These are phyloP conservation scores for Rhamphomyia laevipes DNA, from an alignment of 2,888 invertebrate species.

Conservation along the genomic window DNA sequence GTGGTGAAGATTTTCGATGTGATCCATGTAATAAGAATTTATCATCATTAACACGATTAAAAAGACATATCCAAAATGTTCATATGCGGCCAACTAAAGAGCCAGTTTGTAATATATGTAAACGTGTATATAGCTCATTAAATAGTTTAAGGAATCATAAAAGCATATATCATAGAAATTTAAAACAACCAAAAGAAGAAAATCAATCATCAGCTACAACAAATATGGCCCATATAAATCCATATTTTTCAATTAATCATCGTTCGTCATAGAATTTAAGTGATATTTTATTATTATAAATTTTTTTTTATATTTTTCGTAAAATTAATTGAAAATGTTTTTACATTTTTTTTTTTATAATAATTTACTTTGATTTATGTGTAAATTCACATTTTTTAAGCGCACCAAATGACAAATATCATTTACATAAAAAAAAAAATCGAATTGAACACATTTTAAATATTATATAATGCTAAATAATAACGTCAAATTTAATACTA, in stretches of 20 bases:
- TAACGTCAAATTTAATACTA: too few species aligned
- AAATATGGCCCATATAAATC: slow-evolving; percentile 18
- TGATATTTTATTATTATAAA: slow-evolving; percentile 28
- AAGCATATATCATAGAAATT: slow-evolving; percentile 80
- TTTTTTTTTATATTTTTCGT: background rate
- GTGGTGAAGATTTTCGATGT: slow-evolving; percentile 76
- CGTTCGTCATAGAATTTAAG: slow-evolving; percentile 36
- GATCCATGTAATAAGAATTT: slow-evolving; percentile 86
- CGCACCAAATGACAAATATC: too few species aligned
- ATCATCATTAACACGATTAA: slow-evolving; percentile 74
- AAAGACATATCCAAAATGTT: slow-evolving; percentile 85
- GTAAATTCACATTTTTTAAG: too few species aligned
- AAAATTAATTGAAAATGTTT: too few species aligned
- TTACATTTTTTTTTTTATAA: too few species aligned
- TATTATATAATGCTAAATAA: too few species aligned
- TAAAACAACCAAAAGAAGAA: slow-evolving; percentile 53
- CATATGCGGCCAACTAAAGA: slow-evolving; percentile 83
- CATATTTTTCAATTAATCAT: slow-evolving; percentile 32
- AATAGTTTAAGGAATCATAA: slow-evolving; percentile 86
- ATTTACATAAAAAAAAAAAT: too few species aligned
- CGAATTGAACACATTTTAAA: too few species aligned
- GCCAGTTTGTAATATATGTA: slow-evolving; percentile 86
- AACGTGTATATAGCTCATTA: slow-evolving; percentile 82
- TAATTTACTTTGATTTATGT: too few species aligned
- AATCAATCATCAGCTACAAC: slow-evolving; percentile 10